Evolutionary conservation across 30 jellyfish, hydroid and myxozoan species (phyloP).

Genomic region (Rhopilema esculentum): DNA sequence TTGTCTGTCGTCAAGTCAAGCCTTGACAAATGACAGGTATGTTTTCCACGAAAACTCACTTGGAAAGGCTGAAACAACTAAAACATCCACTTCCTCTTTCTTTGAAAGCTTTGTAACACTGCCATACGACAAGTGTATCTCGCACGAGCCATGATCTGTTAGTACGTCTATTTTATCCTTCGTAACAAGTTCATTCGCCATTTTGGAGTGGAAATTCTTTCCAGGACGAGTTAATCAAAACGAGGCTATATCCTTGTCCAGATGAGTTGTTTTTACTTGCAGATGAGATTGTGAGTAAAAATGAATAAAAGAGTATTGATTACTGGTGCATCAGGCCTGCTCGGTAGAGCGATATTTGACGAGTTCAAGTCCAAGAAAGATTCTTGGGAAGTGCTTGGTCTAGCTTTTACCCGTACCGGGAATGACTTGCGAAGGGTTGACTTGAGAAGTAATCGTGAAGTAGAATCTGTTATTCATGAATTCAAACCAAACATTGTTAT

Average conservation of each 20-base stretch:
- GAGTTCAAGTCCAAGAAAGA: constrained; percentile 35
- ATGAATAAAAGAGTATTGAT: constrained; percentile 50
- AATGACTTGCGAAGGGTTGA: constrained; percentile 66
- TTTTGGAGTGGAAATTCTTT: not conserved
- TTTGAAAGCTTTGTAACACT: constrained; percentile 66
- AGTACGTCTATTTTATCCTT: constrained; percentile 50
- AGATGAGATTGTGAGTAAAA: too few relatives aligned
- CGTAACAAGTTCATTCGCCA: constrained; percentile 20
- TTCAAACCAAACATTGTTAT: constrained; percentile 71
- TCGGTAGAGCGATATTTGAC: constrained; percentile 80
- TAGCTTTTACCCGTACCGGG: constrained; percentile 72
- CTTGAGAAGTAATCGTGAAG: constrained; percentile 66
- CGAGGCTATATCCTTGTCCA: constrained; percentile 9
- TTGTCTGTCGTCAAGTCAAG: too few relatives aligned
- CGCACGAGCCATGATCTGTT: constrained; percentile 64
- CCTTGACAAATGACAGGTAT: too few relatives aligned
- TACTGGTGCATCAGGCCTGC: constrained; percentile 95
- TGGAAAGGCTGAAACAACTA: constrained; percentile 84
- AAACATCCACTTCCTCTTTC: constrained; percentile 73
- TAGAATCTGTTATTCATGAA: constrained; percentile 26
- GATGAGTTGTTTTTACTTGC: too few relatives aligned
- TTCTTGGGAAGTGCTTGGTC: constrained; percentile 80
- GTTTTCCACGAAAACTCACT: too few relatives aligned
- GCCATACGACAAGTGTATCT: constrained; percentile 71
- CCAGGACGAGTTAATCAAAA: constrained; percentile 3